Conservation (phyloP, 1,140 invertebrate species). For the Ceratoteleas bidentatus region DNA sequence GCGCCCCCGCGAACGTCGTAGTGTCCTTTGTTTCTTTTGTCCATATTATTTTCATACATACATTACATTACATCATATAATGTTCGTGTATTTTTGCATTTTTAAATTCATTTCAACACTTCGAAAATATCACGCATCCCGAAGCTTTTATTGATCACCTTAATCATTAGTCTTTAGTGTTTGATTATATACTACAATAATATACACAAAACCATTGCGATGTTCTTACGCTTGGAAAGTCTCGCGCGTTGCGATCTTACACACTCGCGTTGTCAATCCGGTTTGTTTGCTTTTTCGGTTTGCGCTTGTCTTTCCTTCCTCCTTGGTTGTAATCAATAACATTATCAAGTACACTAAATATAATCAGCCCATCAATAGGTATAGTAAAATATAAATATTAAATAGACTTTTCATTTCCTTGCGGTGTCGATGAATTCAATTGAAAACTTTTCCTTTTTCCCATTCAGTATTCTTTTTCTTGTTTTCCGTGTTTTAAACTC, state of each 20-base stretch:
- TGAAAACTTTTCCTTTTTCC: slow-evolving; percentile 18
- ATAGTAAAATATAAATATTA: slow-evolving; percentile 80
- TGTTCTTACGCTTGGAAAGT: slow-evolving; percentile 49
- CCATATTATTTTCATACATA: slow-evolving; percentile 50
- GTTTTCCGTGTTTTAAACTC: slow-evolving; percentile 35
- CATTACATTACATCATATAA: slow-evolving; percentile 50
- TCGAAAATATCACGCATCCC: slow-evolving; percentile 72
- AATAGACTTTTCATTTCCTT: slow-evolving; percentile 71
- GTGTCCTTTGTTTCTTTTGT: slow-evolving; percentile 45
- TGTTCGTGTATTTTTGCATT: slow-evolving; percentile 60
- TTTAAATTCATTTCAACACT: slow-evolving; percentile 62
- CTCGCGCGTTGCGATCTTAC: slow-evolving; percentile 47
- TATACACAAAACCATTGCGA: slow-evolving; percentile 76
- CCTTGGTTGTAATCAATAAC: slow-evolving; percentile 43
- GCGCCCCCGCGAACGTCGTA: slow-evolving; percentile 13
- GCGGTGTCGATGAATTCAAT: slow-evolving; percentile 68
- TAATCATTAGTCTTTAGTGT: slow-evolving; percentile 80
- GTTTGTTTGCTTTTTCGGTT: background rate
- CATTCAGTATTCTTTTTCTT: no score
- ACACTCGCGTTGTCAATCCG: slow-evolving; percentile 21
- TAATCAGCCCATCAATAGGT: slow-evolving; percentile 76
- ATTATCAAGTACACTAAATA: slow-evolving; percentile 75
- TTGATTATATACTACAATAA: slow-evolving; percentile 80
- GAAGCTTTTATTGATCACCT: slow-evolving; percentile 74
- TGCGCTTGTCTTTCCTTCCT: slow-evolving; percentile 17